Conservation (phyloP, 2,888 invertebrate genomes). For the Aelia acuminata region DNA sequence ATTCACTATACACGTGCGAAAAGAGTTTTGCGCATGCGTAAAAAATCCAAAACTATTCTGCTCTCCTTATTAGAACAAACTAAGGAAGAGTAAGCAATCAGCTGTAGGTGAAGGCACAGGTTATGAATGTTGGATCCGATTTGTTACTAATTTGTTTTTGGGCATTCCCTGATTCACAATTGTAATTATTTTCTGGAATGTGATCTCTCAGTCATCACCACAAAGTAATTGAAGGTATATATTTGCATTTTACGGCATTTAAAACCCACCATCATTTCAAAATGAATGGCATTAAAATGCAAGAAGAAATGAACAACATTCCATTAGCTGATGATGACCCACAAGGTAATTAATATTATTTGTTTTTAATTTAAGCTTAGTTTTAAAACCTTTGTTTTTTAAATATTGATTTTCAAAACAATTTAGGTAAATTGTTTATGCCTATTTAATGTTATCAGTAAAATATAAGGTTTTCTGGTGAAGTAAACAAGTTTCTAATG, state of each 20-base stretch:
- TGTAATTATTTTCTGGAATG: background rate
- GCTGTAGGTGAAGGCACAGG: background rate
- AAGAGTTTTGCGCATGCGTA: no score
- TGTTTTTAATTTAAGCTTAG: background rate
- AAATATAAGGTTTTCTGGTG: background rate
- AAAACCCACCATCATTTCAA: background rate
- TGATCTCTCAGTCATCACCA: background rate
- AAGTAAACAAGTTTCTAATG: no score
- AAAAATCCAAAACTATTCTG: no score
- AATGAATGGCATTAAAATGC: conserved; percentile 73
- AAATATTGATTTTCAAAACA: background rate
- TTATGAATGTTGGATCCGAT: background rate
- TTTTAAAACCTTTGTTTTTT: background rate
- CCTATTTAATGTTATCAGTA: background rate
- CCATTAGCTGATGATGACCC: conserved; percentile 94
- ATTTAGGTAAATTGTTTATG: background rate
- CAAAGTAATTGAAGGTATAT: background rate
- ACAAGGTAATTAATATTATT: conserved; percentile 74
- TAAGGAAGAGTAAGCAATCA: background rate
- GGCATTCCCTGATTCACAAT: background rate
- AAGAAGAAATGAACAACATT: conserved; percentile 85
- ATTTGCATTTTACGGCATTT: background rate
- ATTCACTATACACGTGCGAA: no score
- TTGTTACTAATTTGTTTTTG: background rate
- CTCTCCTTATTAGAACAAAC: no score